phyloP scores from a whole-genome alignment of 2,797 vertebrate species.

The Eurystomus glaucurus region DNA sequence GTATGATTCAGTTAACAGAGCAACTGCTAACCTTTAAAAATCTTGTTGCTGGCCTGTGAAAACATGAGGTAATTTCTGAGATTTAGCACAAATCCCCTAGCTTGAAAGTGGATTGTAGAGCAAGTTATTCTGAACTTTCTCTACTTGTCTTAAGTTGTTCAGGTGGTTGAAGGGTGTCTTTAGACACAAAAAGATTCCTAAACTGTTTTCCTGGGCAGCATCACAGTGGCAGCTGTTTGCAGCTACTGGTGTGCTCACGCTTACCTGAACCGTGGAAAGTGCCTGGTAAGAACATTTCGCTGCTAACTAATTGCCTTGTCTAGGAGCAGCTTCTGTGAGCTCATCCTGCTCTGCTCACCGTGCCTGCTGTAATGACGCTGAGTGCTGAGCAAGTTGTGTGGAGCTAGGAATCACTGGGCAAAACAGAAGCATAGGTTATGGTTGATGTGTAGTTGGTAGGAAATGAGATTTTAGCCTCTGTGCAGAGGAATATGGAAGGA shows the following conservation, averaged over 20 bases:
- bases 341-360: fast-evolving
- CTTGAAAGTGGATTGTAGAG: neutral
- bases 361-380: neutral
- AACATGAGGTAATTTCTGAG: neutral
- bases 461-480: neutral
- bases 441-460: neutral
- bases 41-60: neutral
- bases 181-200: neutral
- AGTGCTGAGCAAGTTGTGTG: neutral
- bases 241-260: fast-evolving
- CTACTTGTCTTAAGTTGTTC: neutral
- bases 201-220: neutral
- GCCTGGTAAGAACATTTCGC: neutral
- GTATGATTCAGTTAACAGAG: neutral
- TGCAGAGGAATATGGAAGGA: neutral
- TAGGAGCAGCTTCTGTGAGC: neutral
- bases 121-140: neutral
- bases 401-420: neutral
- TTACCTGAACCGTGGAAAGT: neutral
- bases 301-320: neutral
- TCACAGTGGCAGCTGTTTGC: neutral
- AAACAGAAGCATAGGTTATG: fast-evolving
- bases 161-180: neutral
- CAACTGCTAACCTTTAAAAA: neutral
- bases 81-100: neutral